phyloP scores from a whole-genome alignment of 2,888 invertebrate genomes.

The Caenorhabditis auriculariae region DNA sequence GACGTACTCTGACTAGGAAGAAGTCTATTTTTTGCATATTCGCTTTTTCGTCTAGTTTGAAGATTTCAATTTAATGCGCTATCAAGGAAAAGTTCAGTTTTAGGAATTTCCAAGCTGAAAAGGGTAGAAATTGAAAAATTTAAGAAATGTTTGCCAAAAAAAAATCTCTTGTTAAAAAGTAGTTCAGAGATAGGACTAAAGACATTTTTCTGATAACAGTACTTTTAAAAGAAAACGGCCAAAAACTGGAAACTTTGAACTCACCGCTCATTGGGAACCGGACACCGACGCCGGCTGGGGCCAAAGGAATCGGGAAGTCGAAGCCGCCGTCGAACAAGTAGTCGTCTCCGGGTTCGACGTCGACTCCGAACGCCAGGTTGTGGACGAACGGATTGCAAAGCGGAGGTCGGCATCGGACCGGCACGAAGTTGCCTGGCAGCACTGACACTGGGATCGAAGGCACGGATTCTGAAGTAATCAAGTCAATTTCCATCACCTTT shows the following conservation, averaged over 20 bases:
- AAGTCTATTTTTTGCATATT: too few relatives aligned
- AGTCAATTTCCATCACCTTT: neutral
- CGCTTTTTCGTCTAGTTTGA: too few relatives aligned
- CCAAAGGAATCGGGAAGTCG: constrained; percentile 54
- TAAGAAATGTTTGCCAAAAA: too few relatives aligned
- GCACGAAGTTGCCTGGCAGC: constrained; percentile 55
- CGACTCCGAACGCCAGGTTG: constrained; percentile 52
- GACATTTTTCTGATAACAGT: too few relatives aligned
- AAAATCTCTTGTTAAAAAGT: neutral
- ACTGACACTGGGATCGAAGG: constrained; percentile 53
- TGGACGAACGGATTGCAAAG: constrained; percentile 59
- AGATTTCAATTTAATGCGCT: too few relatives aligned
- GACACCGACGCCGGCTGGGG: constrained; percentile 51
- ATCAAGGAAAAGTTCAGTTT: too few relatives aligned
- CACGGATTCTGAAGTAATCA: constrained; percentile 37
- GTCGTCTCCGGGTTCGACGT: constrained; percentile 56
- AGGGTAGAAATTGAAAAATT: too few relatives aligned
- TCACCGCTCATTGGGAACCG: constrained; percentile 49
- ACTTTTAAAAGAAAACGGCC: too few relatives aligned
- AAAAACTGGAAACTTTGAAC: neutral
- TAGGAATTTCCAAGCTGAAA: too few relatives aligned
- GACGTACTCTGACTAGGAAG: too few relatives aligned
- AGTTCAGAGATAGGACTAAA: too few relatives aligned
- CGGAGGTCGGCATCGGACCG: constrained; percentile 55
- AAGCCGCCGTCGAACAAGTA: constrained; percentile 51